Percentiles rank a stretch among this genome's conserved stretches.
phyloP scores from a whole-genome alignment of 1,140 invertebrate genomes.

The Carcinoscorpius rotundicauda region DNA sequence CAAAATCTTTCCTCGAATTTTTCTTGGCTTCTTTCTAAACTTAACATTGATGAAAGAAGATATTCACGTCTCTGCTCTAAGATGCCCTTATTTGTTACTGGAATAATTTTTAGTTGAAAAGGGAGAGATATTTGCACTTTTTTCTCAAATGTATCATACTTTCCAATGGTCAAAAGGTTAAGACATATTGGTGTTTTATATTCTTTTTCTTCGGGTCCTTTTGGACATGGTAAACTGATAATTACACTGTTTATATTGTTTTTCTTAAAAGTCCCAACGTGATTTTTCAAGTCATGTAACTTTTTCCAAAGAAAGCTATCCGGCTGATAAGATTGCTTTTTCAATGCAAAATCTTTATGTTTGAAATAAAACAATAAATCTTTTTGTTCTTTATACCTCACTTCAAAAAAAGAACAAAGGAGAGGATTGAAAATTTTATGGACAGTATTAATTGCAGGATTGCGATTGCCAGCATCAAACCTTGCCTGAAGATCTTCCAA shows the following conservation, averaged over 20 bases:
- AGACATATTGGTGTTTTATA: background rate
- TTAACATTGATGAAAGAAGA: conserved; percentile 1
- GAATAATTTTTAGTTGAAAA: background rate
- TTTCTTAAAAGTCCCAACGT: conserved; percentile 14
- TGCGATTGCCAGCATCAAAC: background rate
- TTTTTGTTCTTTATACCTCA: conserved; percentile 8
- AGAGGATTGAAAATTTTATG: background rate
- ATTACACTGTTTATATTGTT: conserved; percentile 19
- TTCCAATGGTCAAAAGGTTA: background rate
- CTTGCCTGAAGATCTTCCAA: conserved; percentile 5
- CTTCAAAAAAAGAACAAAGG: background rate
- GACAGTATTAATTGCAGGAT: background rate
- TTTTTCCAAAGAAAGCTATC: conserved; percentile 19
- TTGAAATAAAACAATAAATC: conserved; percentile 15
- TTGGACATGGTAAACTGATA: background rate
- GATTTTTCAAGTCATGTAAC: conserved; percentile 15
- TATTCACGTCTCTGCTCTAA: no score
- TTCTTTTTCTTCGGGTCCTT: conserved; percentile 9
- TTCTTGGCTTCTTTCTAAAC: conserved; percentile 15
- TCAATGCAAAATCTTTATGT: conserved; percentile 15
- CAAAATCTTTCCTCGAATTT: conserved; percentile 15
- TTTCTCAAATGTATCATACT: background rate
- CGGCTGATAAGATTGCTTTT: conserved; percentile 15
- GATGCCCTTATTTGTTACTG: background rate
- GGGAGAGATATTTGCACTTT: background rate